Evolutionary conservation across 1,140 invertebrate species (phyloP).

Genomic region (Theocolax elegans): DNA sequence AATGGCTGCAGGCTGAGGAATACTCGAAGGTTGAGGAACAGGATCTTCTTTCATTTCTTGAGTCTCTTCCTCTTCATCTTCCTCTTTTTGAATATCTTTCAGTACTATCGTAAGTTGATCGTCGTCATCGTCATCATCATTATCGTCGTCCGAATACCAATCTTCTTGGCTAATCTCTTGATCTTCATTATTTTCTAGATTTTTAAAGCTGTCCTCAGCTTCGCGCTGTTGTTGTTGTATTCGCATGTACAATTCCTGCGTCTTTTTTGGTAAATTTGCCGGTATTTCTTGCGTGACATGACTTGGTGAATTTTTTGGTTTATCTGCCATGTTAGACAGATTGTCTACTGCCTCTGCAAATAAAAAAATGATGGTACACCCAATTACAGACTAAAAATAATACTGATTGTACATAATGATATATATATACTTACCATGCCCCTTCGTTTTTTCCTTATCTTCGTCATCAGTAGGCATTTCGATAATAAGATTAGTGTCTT

Average conservation of each 20-base stretch:
- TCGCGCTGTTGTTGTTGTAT: constrained; percentile 77
- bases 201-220: constrained; percentile 64
- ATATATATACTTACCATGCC: constrained; percentile 48
- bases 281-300: constrained; percentile 55
- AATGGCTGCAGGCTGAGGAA: constrained; percentile 65
- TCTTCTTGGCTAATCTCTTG: constrained; percentile 74
- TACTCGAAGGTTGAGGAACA: constrained; percentile 37
- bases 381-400: too few relatives aligned
- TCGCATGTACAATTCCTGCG: constrained; percentile 75
- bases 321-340: constrained; percentile 6
- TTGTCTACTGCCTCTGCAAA: neutral
- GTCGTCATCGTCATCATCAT: constrained; percentile 65
- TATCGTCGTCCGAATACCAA: constrained; percentile 84
- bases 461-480: constrained; percentile 63
- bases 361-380: neutral
- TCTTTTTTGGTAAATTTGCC: constrained; percentile 73
- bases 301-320: constrained; percentile 16
- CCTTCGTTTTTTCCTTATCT: constrained; percentile 46
- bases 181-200: constrained; percentile 67
- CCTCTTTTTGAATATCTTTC: constrained; percentile 59
- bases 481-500: constrained; percentile 61
- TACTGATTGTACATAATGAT: too few relatives aligned
- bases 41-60: constrained; percentile 41
- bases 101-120: constrained; percentile 63
- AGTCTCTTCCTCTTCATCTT: constrained; percentile 47